Conservation (phyloP, 2,797 vertebrate species). For the Myioborus melanocephalus region DNA sequence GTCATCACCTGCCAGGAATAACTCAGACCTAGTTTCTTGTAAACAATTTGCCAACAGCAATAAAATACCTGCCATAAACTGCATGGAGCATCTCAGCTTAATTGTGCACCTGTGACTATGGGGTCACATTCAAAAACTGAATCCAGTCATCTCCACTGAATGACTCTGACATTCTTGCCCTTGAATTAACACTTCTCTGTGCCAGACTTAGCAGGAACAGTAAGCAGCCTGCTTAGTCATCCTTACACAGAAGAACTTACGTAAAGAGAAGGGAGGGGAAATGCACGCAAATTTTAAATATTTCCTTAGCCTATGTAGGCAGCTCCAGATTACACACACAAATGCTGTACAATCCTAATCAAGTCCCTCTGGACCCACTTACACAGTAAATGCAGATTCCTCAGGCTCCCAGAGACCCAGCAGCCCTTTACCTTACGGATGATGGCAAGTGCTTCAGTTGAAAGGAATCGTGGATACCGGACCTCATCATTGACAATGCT, state of each 20-base stretch:
- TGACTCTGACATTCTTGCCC: not conserved
- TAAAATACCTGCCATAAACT: not conserved
- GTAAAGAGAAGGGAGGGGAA: not conserved
- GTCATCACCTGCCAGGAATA: not conserved
- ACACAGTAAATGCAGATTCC: not conserved
- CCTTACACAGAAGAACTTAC: not conserved
- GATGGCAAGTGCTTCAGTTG: slow-evolving; percentile 80
- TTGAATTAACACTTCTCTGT: not conserved
- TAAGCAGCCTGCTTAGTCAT: slow-evolving; percentile 22
- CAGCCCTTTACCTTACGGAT: slow-evolving; percentile 84
- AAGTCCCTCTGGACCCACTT: not conserved
- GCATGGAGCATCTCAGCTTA: not conserved
- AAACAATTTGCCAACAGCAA: not conserved
- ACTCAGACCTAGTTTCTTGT: not conserved
- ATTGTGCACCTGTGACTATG: not conserved
- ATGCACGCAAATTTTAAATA: not conserved
- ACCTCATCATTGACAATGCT: slow-evolving; percentile 92
- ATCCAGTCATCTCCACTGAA: not conserved
- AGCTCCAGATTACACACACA: not conserved
- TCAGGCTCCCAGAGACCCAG: not conserved
- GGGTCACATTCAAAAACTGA: not conserved
- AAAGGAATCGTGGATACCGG: slow-evolving; percentile 85
- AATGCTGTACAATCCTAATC: not conserved
- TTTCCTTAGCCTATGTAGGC: not conserved
- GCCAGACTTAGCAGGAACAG: not conserved